phyloP scores from a whole-genome alignment of 2,888 invertebrate genomes.

The Thysanoteuthis rhombus region DNA sequence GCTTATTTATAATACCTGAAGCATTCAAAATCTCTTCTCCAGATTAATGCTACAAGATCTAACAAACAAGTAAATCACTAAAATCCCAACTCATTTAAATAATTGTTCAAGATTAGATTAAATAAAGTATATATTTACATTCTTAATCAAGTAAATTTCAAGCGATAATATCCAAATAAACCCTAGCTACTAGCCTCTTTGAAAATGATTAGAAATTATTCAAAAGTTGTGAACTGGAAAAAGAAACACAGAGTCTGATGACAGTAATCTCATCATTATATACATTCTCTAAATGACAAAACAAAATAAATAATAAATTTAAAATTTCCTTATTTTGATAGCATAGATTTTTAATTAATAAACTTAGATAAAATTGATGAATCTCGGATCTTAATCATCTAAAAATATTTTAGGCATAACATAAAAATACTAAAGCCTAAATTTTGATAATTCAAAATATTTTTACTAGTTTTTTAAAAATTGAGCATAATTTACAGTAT shows the following conservation, averaged over 20 bases:
- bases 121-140: not conserved
- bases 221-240: not conserved
- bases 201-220: not conserved
- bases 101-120: not conserved
- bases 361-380: not conserved
- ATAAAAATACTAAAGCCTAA: not conserved
- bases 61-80: no score
- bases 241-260: not conserved
- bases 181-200: no score
- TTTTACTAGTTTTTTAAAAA: not conserved
- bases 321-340: not conserved
- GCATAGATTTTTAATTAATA: not conserved
- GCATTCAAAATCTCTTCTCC: not conserved
- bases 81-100: not conserved
- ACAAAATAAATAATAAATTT: not conserved
- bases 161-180: not conserved
- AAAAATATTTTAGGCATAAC: not conserved
- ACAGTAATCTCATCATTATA: not conserved
- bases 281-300: not conserved
- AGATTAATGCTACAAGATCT: not conserved
- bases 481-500: not conserved
- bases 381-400: not conserved
- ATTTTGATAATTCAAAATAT: not conserved
- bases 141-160: not conserved
- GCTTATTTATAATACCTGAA: not conserved